Base-by-base conservation (phyloP, 2,888 invertebrate genomes). In the Epistrophella euchroma region DNA sequence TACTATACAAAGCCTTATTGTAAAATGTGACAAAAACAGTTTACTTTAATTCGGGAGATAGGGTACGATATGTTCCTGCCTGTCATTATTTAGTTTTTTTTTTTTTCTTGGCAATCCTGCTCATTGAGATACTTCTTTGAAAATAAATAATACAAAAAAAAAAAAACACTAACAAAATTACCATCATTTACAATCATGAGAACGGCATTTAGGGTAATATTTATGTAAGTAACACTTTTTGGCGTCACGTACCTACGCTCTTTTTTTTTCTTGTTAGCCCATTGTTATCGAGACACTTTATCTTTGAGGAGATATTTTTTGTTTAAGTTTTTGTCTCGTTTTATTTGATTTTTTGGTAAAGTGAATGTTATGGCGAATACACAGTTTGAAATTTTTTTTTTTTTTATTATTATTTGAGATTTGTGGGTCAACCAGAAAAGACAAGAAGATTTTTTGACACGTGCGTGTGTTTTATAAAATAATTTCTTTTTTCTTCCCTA, bases 171-270 rank as follows among this genome's bases (percentile, higher is more conserved):
- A 70, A 58, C 62, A 35, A 56, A 58, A 73, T 35, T 71, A 66
- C 58, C 70, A 79, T 84, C 79, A 79, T 75, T 79, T 84, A 62
- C 64, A 71, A 62, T 71, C 78, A 79, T 78, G 56, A 78, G 66
- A 15, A 40, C 25, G 64, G 70, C 71, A 84, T 75, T 84, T 84
- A 79, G 52, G 56, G 58, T 50, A 64, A 75, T 84, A 79, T 84
- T 79, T 79, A 79, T 84, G 75, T 60, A 84, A 75, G 75, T 60
- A 84, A 75, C 70, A 71, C 66, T 45, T 71, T 50, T 71, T 52
- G 73, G 70, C 62, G 56, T 84, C 83, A 84, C 83, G 83, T 84
- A 84, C 17, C 1, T 15, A 5, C 2, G 5, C 55, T 52, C 32
- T 28, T 32, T 55, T 47, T 72, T 47, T 72, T 25, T 37, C 50